phyloP scores from a whole-genome alignment of 2,888 invertebrate genomes.

The Coleophora deauratella region DNA sequence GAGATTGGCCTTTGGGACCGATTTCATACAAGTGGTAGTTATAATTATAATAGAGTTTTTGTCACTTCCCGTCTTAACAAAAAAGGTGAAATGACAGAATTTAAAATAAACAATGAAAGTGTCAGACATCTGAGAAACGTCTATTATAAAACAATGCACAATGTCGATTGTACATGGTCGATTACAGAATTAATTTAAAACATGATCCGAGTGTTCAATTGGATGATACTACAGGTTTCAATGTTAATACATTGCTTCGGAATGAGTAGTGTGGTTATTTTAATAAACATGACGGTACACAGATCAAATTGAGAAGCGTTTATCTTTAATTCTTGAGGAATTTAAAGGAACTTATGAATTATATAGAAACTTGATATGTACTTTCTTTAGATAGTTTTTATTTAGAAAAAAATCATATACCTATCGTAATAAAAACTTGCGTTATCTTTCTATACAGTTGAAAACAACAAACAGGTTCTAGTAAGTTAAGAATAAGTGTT shows the following conservation, averaged over 20 bases:
- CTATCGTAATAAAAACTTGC: no score
- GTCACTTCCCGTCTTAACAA: not conserved
- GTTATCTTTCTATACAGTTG: no score
- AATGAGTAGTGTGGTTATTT: slow-evolving; percentile 12
- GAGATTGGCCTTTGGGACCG: slow-evolving; percentile 34
- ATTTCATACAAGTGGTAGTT: slow-evolving; percentile 30
- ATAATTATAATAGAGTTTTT: not conserved
- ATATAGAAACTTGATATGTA: no score
- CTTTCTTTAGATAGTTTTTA: no score
- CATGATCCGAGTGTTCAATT: slow-evolving; percentile 5
- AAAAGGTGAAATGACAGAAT: not conserved
- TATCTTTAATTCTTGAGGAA: no score
- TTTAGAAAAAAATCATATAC: no score
- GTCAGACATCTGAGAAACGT: not conserved
- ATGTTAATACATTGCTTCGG: not conserved
- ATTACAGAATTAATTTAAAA: slow-evolving; percentile 3
- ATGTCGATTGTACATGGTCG: slow-evolving; percentile 1
- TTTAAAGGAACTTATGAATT: no score
- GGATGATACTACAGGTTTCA: no score
- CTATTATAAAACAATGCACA: slow-evolving; percentile 5
- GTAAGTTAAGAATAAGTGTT: no score
- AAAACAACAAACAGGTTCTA: no score
- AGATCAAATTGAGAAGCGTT: no score
- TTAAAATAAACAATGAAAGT: slow-evolving; percentile 1
- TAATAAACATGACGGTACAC: no score